phyloP scores from a whole-genome alignment of 2,797 vertebrate species.

The Chelidonichthys spinosus region DNA sequence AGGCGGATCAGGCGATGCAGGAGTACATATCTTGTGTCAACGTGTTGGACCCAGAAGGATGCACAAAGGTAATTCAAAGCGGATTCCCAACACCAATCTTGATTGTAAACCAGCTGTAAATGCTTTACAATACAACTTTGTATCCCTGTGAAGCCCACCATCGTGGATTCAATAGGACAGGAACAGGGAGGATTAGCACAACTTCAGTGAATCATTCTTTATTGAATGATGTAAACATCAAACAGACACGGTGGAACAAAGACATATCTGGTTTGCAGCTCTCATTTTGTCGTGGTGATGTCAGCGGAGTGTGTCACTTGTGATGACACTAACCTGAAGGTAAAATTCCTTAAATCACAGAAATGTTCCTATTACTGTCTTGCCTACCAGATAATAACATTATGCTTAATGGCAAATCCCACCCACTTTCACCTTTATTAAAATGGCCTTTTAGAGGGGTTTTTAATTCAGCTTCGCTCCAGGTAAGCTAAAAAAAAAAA shows the following conservation, averaged over 20 bases:
- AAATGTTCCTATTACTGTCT: neutral
- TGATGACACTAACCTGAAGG: neutral
- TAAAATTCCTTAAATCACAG: neutral
- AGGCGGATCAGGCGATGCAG: constrained; percentile 91
- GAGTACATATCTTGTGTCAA: constrained; percentile 93
- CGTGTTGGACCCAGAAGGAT: constrained; percentile 91
- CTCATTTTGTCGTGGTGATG: neutral
- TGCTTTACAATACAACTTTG: neutral
- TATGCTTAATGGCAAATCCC: neutral
- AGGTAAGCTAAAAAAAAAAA: neutral
- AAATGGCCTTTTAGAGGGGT: neutral
- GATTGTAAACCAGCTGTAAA: neutral
- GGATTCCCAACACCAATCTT: neutral
- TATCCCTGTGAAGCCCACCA: neutral
- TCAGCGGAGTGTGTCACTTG: neutral
- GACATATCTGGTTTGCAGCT: neutral
- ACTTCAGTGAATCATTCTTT: neutral
- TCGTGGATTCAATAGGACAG: neutral
- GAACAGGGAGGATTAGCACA: neutral
- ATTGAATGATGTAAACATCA: neutral
- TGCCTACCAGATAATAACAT: neutral
- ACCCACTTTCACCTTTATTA: neutral
- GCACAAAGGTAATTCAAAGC: constrained; percentile 86
- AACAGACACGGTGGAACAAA: neutral
- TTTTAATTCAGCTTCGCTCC: neutral